Evolutionary conservation across 2,797 vertebrate species (phyloP), one percentile per base, ranked within the genome.

Genomic region (Coendou prehensilis): DNA sequence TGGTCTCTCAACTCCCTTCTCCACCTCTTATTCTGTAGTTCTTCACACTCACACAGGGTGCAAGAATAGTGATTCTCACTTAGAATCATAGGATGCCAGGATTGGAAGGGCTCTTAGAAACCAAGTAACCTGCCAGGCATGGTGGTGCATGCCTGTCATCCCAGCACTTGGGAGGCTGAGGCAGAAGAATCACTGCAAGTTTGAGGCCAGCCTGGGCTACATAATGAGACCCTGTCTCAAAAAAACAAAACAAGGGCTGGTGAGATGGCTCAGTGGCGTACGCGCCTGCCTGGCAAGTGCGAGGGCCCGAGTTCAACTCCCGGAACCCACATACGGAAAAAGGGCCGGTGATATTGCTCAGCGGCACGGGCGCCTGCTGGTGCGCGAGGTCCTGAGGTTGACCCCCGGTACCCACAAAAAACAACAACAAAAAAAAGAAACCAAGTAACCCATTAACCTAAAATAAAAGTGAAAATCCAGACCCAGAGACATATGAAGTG

Each of bases 1-100:
- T 82, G 45, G 26, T 85, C 59, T 89, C 26, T 73, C 54, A 87
- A 0, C 56, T 93, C 5, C 76, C 28, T 71, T 94, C 9, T 92
- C 13, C 9, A 87, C 33, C 69, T 95, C 57, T 93, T 84, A 91
- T 30, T 95, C 91, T 90, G 11, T 18, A 89, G 45, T 89, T 97
- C 50, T 86, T 84, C 33, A 84, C 33, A 73, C 14, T 86, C 37
- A 71, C 28, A 52, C 5, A 71, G 57, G 33, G 6, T 80, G 20
- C 22, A 67, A 33, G 23, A 73, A 76, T 47, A 80, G 20, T 83
- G 88, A 79, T 59, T 95, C n/a, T 91, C 20, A 81, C 73, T 81
- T 94, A 85, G 52, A 90, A 90, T 76, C 52, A 76, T 33, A 90
- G 41, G 85, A 47, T 37, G 56, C 88, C 26, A 88, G 41, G 59